Percentiles rank a stretch among this genome's conserved stretches.
Conservation (phyloP, 1,140 invertebrate genomes). For the Drosophila gunungcola region DNA sequence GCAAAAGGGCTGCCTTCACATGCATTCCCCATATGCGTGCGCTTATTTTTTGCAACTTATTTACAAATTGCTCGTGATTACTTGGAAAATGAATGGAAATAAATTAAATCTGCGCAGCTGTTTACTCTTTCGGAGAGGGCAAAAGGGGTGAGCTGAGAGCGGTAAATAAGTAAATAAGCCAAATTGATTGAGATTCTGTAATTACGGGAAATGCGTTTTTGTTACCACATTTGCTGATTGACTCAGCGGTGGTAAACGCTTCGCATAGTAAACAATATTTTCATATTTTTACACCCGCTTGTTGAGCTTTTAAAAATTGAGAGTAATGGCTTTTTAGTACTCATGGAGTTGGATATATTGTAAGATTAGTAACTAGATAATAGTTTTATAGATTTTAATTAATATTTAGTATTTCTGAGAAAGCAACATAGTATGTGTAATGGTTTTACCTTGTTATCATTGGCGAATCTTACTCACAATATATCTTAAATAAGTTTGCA, state of each 20-base stretch:
- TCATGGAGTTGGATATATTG: too few species aligned
- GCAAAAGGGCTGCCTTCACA: slow-evolving; percentile 1
- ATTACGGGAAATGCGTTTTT: slow-evolving; percentile 35
- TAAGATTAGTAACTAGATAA: too few species aligned
- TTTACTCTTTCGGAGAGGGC: slow-evolving; percentile 22
- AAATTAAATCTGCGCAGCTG: slow-evolving; percentile 41
- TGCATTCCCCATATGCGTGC: not conserved
- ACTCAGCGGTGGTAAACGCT: slow-evolving; percentile 25
- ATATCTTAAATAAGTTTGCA: too few species aligned
- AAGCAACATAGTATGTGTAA: too few species aligned
- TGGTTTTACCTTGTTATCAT: too few species aligned
- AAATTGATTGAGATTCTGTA: slow-evolving; percentile 39
- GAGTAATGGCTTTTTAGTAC: not conserved
- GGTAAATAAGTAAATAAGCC: slow-evolving; percentile 55
- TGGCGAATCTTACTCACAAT: too few species aligned
- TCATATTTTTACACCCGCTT: slow-evolving; percentile 8
- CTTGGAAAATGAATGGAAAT: slow-evolving; percentile 35
- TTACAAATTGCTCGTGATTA: slow-evolving; percentile 47
- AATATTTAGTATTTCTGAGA: too few species aligned
- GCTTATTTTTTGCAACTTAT: slow-evolving; percentile 18
- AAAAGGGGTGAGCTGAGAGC: not conserved
- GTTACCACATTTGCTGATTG: slow-evolving; percentile 23
- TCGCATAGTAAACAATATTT: slow-evolving; percentile 20
- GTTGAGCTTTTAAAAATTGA: not conserved
- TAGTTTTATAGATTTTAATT: too few species aligned